Evolutionary conservation across 2,113 vertebrate genomes (phyloP).

Genomic region (Hemiscyllium ocellatum): DNA sequence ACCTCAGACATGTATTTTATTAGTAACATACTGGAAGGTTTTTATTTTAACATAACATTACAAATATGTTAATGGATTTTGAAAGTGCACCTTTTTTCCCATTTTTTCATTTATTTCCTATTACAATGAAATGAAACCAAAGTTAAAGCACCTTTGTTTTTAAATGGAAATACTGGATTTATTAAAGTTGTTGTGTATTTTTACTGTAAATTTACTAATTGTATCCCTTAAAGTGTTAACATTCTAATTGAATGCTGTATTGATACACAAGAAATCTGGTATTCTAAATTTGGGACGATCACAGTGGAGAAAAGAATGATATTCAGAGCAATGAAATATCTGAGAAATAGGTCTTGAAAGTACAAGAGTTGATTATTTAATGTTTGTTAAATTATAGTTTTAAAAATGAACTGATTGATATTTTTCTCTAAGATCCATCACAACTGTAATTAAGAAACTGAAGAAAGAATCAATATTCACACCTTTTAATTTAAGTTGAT

Average conservation of each 20-base stretch:
- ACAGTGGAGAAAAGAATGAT: neutral
- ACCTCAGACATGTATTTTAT: conserved; percentile 11
- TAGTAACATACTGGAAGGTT: neutral
- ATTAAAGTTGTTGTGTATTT: neutral
- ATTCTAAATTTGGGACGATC: neutral
- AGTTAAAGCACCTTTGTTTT: neutral
- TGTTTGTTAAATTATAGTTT: neutral
- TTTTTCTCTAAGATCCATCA: neutral
- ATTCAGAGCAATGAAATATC: neutral
- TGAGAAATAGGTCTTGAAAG: neutral
- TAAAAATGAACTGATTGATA: neutral
- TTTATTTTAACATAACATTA: neutral
- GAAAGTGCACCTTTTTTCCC: neutral
- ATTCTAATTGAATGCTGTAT: neutral
- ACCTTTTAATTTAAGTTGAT: neutral
- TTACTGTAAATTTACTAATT: neutral
- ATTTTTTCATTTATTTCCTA: neutral
- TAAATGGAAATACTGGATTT: neutral
- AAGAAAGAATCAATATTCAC: neutral
- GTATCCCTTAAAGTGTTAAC: neutral
- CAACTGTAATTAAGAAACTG: neutral
- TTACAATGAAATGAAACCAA: neutral
- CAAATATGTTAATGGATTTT: neutral
- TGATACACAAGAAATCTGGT: neutral
- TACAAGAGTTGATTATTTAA: neutral